Evolutionary conservation across 2,113 vertebrate genomes (phyloP), one percentile per base, ranked within the genome.

Genomic region (Oryzias celebensis): DNA sequence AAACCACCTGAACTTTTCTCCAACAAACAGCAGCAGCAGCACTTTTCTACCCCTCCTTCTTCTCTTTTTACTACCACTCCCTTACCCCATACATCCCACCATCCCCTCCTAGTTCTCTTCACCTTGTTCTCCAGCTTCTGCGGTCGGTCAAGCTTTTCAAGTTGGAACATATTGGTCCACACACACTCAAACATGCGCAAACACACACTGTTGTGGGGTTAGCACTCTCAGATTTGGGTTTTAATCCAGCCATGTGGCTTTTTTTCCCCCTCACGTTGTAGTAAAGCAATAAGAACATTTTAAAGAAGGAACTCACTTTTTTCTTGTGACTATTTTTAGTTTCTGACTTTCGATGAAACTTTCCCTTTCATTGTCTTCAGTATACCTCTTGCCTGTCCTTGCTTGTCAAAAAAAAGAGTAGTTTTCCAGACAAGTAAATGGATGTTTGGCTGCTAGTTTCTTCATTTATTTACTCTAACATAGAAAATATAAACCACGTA

Each of bases 1-100:
- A 98, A 95, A 97, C 94, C 92, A 96, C 94, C 94, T 98, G 96
- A 98, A 92, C 82, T 90, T 80, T 92, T 88, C 88, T 92, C 89
- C 91, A 90, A 91, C 91, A 87, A 90, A 91, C 92, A 87, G 73
- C 87, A 88, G 90, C 90, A 90, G 83, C 89, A 91, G 86, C 88
- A 92, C 89, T 89, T 90, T 90, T 82, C 74, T 84, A 73, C 87
- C 72, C 73, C 86, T 92, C 89, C 89, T 90, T 81, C 81, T 78
- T 72, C 64, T 90, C 81, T 80, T 84, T 68, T 77, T 83, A 71
- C 77, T 79, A 82, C 80, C 79, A 85, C 71, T 82, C 77, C 82
- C 77, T 85, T 81, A 83, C 66, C 84, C 75, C 81, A 83, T 85
- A 79, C 85, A 86, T 81, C 64, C 79, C 74, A 60, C 60, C 79